Evolutionary conservation across 2,888 invertebrate genomes (phyloP), one percentile per base, ranked within the genome.

Genomic region (Apamea monoglypha): DNA sequence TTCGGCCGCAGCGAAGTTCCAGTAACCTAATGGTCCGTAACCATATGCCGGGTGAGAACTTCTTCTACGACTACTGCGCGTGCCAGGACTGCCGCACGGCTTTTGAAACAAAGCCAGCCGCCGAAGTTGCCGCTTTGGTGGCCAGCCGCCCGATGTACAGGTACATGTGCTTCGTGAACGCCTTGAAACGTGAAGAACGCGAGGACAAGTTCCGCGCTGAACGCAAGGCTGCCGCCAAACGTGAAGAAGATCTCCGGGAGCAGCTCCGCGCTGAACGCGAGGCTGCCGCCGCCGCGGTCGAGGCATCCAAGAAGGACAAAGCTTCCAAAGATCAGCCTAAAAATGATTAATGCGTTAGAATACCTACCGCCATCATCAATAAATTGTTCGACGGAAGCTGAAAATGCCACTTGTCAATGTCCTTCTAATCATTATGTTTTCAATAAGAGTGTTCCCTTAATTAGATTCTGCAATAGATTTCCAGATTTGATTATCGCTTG

Each of bases 261-360:
- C 56, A 36, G 32, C 56, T 40, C 7, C 14, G 16, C 2, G 44
- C 36, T 3, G 47, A 59, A 59, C 53, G 36, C 12, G 47, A 67
- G 3, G 2, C 0, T 10, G 8, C 6, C 0, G 7, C 2, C 5
- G 1, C 2, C 2, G 4, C 36, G 8, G 14, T 10, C 0, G 12
- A 5, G 0, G 8, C 61, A 2, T 7, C 18, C 12, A 47, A 80
- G 36, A 64, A 3, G 0, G 14, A 6, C 2, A 66, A 67, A 6
- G 1, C 14, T 2, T 0, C 25, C 14, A 82, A 50, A 36, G 44
- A 25, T 1, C n/a, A 36, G 10, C 1, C 16, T 1, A 67, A 67
- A 7, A 50, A 76, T 50, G 2, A 50, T 50, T 18, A 50, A 25
- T 56, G 25, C 25, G 10, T 56, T 53, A 53, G 50, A 53, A 53